phyloP scores from a whole-genome alignment of 2,113 vertebrate genomes.

The Suricata suricatta region DNA sequence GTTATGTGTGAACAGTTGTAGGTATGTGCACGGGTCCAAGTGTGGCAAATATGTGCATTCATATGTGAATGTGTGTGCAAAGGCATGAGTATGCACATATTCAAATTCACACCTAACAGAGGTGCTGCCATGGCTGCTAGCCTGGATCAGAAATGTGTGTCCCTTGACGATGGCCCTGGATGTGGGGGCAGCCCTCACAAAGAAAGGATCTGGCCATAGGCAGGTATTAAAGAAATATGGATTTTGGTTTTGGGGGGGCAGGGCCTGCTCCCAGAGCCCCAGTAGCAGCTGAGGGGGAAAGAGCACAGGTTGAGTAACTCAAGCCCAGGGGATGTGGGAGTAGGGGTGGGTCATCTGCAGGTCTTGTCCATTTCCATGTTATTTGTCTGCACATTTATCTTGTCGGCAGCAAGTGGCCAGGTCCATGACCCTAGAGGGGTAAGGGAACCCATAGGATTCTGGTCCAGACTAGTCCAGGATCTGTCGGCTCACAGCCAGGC shows the following conservation, averaged over 20 bases:
- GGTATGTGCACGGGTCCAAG: background rate
- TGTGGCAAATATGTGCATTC: background rate
- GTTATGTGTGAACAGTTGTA: background rate
- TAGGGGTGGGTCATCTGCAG: background rate
- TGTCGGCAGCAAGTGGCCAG: background rate
- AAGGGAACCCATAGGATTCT: background rate
- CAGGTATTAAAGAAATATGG: background rate
- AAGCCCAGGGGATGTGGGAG: background rate
- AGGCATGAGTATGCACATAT: background rate
- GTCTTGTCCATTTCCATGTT: background rate
- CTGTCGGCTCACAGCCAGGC: background rate
- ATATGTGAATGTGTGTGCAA: background rate
- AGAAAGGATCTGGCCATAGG: background rate
- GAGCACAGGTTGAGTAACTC: background rate
- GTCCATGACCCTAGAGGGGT: background rate
- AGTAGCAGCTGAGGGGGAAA: background rate
- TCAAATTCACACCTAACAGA: background rate
- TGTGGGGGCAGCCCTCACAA: background rate
- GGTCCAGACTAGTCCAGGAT: background rate
- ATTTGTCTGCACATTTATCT: background rate
- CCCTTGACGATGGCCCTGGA: background rate
- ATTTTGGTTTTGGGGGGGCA: background rate
- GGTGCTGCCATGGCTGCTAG: background rate
- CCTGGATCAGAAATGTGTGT: background rate
- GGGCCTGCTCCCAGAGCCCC: background rate